Evolutionary conservation across 1,140 invertebrate species (phyloP).

Genomic region (Drosophila pseudoobscura): DNA sequence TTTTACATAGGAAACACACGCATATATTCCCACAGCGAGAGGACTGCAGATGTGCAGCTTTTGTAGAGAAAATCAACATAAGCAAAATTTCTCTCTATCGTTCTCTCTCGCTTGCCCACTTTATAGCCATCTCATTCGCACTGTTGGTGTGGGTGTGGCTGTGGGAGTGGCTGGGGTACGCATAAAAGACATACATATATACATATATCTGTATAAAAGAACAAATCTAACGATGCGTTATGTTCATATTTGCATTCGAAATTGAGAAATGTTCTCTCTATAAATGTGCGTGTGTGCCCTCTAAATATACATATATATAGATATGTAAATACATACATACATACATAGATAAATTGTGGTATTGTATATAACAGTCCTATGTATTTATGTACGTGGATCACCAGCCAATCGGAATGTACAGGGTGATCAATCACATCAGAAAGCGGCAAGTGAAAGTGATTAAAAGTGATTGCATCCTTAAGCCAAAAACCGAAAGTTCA

Average conservation of each 20-base stretch:
- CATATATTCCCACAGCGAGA: neutral
- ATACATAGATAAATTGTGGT: neutral
- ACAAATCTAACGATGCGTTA: constrained; percentile 69
- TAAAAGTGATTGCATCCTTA: too few relatives aligned
- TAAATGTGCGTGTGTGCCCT: constrained; percentile 38
- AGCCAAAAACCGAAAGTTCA: too few relatives aligned
- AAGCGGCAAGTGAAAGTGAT: neutral
- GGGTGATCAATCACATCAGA: constrained; percentile 18
- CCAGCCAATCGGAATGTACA: constrained; percentile 28
- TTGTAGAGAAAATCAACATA: constrained; percentile 12
- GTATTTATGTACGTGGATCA: constrained; percentile 25
- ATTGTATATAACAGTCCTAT: constrained; percentile 1
- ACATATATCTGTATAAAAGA: constrained; percentile 15
- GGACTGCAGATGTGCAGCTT: constrained; percentile 2
- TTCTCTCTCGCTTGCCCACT: too few relatives aligned
- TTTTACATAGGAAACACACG: neutral
- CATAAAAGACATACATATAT: neutral
- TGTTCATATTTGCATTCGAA: constrained; percentile 73
- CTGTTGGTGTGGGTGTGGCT: neutral
- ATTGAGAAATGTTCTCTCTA: constrained; percentile 63
- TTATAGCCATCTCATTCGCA: too few relatives aligned
- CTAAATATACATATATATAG: neutral
- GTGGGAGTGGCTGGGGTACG: too few relatives aligned
- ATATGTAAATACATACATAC: constrained; percentile 9
- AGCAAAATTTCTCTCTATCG: neutral